phyloP scores from a whole-genome alignment of 2,888 invertebrate species.

The Petrolisthes cinctipes region DNA sequence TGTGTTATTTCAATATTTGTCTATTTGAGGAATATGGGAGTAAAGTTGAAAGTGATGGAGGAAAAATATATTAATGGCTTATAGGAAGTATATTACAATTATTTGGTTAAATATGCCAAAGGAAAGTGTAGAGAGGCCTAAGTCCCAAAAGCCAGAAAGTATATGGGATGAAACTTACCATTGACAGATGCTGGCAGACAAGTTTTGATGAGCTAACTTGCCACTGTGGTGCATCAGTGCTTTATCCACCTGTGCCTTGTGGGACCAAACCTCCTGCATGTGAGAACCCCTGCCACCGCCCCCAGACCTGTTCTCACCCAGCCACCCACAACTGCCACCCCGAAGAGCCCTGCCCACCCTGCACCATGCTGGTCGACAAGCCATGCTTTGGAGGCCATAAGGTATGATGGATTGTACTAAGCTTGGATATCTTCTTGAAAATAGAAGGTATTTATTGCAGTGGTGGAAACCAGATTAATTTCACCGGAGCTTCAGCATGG shows the following conservation, averaged over 20 bases:
- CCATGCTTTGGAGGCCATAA: slow-evolving; percentile 86
- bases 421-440: neutral
- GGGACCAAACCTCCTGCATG: slow-evolving; percentile 90
- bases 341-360: slow-evolving; percentile 81
- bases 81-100: no score
- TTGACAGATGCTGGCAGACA: slow-evolving; percentile 69
- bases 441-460: neutral
- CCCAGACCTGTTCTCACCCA: slow-evolving; percentile 84
- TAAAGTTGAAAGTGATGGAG: no score
- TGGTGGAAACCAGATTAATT: no score
- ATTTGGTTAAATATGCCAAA: no score
- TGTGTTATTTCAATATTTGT: no score
- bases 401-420: slow-evolving; percentile 68
- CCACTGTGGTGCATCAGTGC: slow-evolving; percentile 87
- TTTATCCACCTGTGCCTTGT: slow-evolving; percentile 92
- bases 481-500: no score
- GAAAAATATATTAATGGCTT: no score
- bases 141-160: no score
- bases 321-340: slow-evolving; percentile 88
- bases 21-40: no score
- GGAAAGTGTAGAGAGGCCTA: no score
- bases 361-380: slow-evolving; percentile 86
- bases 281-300: slow-evolving; percentile 80
- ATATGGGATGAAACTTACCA: no score
- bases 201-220: slow-evolving; percentile 91